Evolutionary conservation across 2,888 invertebrate species (phyloP).

Genomic region (Eupithecia subumbrata): DNA sequence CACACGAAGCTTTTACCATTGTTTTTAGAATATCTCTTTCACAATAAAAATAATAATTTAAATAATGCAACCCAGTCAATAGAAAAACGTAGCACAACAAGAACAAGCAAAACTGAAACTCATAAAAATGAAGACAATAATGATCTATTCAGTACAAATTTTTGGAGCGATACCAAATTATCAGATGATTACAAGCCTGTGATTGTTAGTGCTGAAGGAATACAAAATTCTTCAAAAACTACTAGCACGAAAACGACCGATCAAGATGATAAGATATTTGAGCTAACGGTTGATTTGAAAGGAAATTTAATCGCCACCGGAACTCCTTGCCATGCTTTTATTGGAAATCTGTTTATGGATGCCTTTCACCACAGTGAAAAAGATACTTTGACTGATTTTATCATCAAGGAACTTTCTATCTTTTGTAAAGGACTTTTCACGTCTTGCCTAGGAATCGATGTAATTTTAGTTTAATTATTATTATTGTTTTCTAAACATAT

Average conservation of each 20-base stretch:
- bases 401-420: conserved; percentile 67
- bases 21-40: conserved; percentile 65
- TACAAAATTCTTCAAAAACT: conserved; percentile 37
- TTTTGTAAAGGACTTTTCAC: conserved; percentile 77
- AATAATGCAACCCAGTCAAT: conserved; percentile 34
- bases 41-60: conserved; percentile 45
- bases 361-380: conserved; percentile 56
- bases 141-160: conserved; percentile 28
- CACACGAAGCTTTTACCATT: conserved; percentile 55
- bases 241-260: conserved; percentile 19
- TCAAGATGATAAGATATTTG: conserved; percentile 42
- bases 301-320: conserved; percentile 73
- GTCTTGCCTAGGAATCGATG: conserved; percentile 72
- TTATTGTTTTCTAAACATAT: conserved; percentile 26
- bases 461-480: conserved; percentile 65
- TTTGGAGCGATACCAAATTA: conserved; percentile 26
- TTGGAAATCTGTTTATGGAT: conserved; percentile 72
- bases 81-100: conserved; percentile 44
- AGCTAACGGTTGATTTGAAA: conserved; percentile 69
- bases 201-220: conserved; percentile 51
- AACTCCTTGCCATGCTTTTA: conserved; percentile 72
- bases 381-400: conserved; percentile 68
- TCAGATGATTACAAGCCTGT: conserved; percentile 47
- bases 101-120: conserved; percentile 23
- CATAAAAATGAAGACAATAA: conserved; percentile 22